Evolutionary conservation across 23 tunicate species (phyloP), one percentile per base, ranked within the genome.

Genomic region (Phallusia fumigata): DNA sequence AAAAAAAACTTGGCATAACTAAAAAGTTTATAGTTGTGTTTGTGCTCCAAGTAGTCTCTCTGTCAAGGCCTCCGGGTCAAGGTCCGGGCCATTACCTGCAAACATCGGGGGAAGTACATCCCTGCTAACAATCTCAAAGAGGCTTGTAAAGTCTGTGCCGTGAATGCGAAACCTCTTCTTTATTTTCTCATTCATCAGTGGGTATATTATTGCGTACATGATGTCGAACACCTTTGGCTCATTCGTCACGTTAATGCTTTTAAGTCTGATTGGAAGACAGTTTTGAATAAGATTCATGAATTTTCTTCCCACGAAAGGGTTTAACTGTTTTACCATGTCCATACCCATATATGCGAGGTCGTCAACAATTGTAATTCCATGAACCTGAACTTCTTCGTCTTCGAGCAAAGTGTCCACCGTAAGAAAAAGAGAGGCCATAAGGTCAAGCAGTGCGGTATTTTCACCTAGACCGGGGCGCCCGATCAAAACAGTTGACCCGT

Each of bases 181-280:
- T 65, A 81, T 81, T 81, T 87, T 87, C 49, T 81, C 73, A 16
- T 75, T 81, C 64, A 72, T 49, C 19, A 87, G 75, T 19, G 90
- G 86, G 40, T 75, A 74, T 40, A 87, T 82, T 18, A 87, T 81
- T 44, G 73, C 83, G 65, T 40, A 90, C 5, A 90, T 65, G 28
- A 84, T 40, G 32, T 85, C 86, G 65, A 90, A 90, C n/a, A 90
- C 86, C 76, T 82, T 86, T 2, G 80, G 89, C 64, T 90, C 90
- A 53, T 90, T 90, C 28, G 89, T 82, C 5, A 90, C 30, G 73
- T 83, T 82, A 32, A 90, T 53, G 34, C 81, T 47, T 78, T 90
- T 90, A 21, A 90, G 24, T 47, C 95, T 53, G 19, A 88, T 31
- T 18, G 95, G 95, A 76, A 90, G 33, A 18, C 87, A 28, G 31